phyloP scores from a whole-genome alignment of 2,113 vertebrate species.

The Zeus faber region DNA sequence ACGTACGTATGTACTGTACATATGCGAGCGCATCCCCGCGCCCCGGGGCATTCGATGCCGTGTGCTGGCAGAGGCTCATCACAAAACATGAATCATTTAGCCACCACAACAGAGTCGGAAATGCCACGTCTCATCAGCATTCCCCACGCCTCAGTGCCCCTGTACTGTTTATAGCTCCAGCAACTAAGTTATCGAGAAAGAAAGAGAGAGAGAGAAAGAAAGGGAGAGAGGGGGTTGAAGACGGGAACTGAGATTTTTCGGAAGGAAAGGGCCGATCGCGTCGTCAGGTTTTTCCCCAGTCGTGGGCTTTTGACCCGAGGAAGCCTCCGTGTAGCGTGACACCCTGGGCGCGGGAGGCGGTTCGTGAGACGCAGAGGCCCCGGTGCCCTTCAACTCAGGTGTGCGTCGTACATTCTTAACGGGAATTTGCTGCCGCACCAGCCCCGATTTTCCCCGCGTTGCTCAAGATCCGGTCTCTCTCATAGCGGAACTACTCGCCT shows the following conservation, averaged over 20 bases:
- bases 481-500: too few species aligned
- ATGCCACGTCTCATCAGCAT: constrained; percentile 72
- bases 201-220: background rate
- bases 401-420: too few species aligned
- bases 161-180: constrained; percentile 34
- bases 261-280: too few species aligned
- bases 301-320: too few species aligned
- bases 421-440: too few species aligned
- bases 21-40: constrained; percentile 29
- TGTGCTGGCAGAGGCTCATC: constrained; percentile 65
- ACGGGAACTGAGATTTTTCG: constrained; percentile 32
- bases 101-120: constrained; percentile 66
- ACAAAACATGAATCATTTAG: constrained; percentile 78
- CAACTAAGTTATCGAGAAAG: constrained; percentile 15
- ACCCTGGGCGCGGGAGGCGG: too few species aligned
- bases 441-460: too few species aligned
- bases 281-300: too few species aligned
- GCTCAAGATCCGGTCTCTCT: too few species aligned
- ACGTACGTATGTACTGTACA: constrained; percentile 14
- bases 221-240: constrained; percentile 3
- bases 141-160: constrained; percentile 43
- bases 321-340: too few species aligned
- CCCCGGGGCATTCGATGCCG: constrained; percentile 37
- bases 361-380: too few species aligned
- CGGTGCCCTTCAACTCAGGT: too few species aligned